Evolutionary conservation across 2,888 invertebrate species (phyloP).

Genomic region (Melanophora roralis): DNA sequence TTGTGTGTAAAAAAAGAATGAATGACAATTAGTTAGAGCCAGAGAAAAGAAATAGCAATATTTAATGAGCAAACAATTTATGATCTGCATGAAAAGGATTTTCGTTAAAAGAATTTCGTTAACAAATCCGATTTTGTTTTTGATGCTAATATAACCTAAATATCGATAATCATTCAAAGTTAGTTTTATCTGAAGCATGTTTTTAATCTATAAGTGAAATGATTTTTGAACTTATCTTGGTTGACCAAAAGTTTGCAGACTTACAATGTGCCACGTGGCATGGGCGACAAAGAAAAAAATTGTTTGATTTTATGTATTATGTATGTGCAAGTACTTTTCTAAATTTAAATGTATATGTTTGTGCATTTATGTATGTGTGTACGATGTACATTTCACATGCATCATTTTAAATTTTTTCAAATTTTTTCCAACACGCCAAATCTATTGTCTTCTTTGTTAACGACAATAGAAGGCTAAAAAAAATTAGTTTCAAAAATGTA

Average conservation of each 20-base stretch:
- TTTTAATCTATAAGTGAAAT: constrained; percentile 22
- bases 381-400: not conserved
- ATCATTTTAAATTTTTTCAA: constrained; percentile 18
- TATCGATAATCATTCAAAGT: constrained; percentile 19
- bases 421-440: constrained; percentile 22
- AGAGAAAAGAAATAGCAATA: not conserved
- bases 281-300: not conserved
- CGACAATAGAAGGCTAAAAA: constrained; percentile 44
- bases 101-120: not conserved
- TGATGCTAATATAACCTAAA: not conserved
- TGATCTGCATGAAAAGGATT: not conserved
- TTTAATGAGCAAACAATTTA: not conserved
- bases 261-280: constrained; percentile 54
- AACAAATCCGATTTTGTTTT: not conserved
- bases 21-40: not conserved
- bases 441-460: constrained; percentile 22
- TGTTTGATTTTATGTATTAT: not conserved
- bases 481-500: constrained; percentile 22
- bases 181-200: constrained; percentile 9
- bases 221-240: constrained; percentile 73
- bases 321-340: not conserved
- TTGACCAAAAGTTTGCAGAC: constrained; percentile 77
- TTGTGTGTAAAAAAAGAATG: not conserved
- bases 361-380: too few species aligned
- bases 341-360: not conserved